A percentile compares a stretch with the other conserved stretches of the same genome.
These are phyloP conservation scores for Drosophila incognita DNA, from an alignment of 2,888 invertebrate species.

Conservation along the genomic window DNA sequence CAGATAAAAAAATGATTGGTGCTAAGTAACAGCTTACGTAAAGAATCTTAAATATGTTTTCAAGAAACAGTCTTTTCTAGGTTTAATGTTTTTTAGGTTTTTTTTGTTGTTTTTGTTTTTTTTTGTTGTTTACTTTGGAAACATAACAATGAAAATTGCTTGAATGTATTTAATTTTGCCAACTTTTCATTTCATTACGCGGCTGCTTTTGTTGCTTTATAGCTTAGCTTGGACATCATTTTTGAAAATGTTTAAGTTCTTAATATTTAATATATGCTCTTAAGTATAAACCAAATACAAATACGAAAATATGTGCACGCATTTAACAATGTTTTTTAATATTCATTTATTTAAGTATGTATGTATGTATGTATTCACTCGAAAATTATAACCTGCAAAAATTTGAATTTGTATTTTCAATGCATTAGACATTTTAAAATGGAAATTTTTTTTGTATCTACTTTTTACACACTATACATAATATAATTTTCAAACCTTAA, in stretches of 20 bases:
- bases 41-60: constrained; percentile 44
- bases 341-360: background rate
- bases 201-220: constrained; percentile 28
- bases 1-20: constrained; percentile 11
- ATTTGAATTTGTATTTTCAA: background rate
- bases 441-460: background rate
- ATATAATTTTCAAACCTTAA: background rate
- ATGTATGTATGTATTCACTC: background rate
- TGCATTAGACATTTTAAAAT: background rate
- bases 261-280: constrained; percentile 17
- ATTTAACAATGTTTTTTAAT: background rate
- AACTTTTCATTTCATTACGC: constrained; percentile 10
- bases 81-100: constrained; percentile 54
- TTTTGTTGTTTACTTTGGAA: constrained; percentile 61
- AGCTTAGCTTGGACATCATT: constrained; percentile 61
- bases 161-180: constrained; percentile 28
- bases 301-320: constrained; percentile 22
- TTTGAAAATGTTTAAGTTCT: constrained; percentile 33
- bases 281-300: constrained; percentile 21
- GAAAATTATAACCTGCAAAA: background rate
- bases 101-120: background rate
- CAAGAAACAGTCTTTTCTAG: constrained; percentile 38
- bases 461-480: background rate
- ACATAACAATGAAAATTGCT: constrained; percentile 59
- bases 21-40: constrained; percentile 29